Evolutionary conservation across 2,888 invertebrate genomes (phyloP), one percentile per base, ranked within the genome.

Genomic region (Sacculina carcini): DNA sequence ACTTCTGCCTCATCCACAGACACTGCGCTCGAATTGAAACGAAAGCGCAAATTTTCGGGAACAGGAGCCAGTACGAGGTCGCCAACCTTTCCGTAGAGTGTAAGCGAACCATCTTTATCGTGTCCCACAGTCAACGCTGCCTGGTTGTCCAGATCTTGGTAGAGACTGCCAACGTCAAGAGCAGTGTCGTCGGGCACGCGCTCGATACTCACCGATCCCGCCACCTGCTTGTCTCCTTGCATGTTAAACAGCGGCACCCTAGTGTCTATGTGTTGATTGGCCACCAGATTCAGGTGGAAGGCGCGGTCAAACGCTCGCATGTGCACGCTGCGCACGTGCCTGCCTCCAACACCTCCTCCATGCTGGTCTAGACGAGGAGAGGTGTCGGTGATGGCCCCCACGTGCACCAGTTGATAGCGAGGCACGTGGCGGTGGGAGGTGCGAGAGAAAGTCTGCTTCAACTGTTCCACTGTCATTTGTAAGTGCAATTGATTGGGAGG

Each of bases 201-300:
- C 44, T 44, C 44, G 44, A 44, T 28, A 19, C 10, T 28, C 16
- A 44, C 16, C 16, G 12, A 16, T 2, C 14, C 26, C 16, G 12
- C n/a, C 5, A 5, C 16, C 44, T 26, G 2, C 21, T 39, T 19
- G 5, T 26, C 26, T 26, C 19, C 16, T 40, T 58, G 56, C 6
- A 59, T 59, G 50, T 56, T 54, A 19, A 44, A 44, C 12, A 44
- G 19, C 2, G 28, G 19, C 16, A 39, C 29, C 24, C 19, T 2
- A 28, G 26, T 28, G 28, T 28, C 44, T 26, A 44, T 44, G 10
- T 44, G 16, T 7, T 21, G 12, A 19, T 44, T 44, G 16, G 16
- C 16, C 28, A 28, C 16, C 44, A 44, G 28, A 19, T 44, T 19
- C 16, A 40, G 26, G 28, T 44, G 28, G 28, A 44, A 28, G 16